Conservation (phyloP, 2,797 vertebrate species). For the Cephalopachus bancanus region DNA sequence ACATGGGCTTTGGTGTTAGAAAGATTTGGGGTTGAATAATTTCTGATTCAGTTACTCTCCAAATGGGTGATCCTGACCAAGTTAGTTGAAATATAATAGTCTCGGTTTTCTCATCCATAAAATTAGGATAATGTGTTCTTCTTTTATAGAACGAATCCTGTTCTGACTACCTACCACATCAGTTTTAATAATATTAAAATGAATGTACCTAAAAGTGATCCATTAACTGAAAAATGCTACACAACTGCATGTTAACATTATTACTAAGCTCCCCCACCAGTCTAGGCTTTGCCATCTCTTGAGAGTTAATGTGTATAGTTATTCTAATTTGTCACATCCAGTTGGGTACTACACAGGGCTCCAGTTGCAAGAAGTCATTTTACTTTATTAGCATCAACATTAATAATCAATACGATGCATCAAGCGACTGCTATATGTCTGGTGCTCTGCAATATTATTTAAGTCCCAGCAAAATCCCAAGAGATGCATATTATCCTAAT, state of each 20-base stretch:
- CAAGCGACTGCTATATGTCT: background rate
- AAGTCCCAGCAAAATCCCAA: slow-evolving; percentile 1
- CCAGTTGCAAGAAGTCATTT: background rate
- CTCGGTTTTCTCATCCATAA: slow-evolving; percentile 39
- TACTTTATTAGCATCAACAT: background rate
- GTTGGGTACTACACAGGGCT: background rate
- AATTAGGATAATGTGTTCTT: background rate
- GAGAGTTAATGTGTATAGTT: background rate
- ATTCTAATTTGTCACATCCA: background rate
- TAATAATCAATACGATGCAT: slow-evolving; percentile 8
- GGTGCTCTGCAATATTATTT: background rate
- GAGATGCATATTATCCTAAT: background rate
- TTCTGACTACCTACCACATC: background rate
- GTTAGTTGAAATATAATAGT: background rate
- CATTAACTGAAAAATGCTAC: slow-evolving; percentile 8
- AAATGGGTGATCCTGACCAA: background rate
- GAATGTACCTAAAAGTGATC: background rate
- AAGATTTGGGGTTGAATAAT: background rate
- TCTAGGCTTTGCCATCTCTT: background rate
- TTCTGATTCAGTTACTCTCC: background rate
- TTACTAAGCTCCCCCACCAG: background rate
- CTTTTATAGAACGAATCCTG: background rate
- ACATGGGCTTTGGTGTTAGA: background rate
- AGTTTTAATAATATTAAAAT: background rate
- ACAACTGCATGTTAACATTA: background rate